These are phyloP conservation scores for Steinernema feltiae DNA, from an alignment of 1,140 invertebrate species.

Conservation along the genomic window DNA sequence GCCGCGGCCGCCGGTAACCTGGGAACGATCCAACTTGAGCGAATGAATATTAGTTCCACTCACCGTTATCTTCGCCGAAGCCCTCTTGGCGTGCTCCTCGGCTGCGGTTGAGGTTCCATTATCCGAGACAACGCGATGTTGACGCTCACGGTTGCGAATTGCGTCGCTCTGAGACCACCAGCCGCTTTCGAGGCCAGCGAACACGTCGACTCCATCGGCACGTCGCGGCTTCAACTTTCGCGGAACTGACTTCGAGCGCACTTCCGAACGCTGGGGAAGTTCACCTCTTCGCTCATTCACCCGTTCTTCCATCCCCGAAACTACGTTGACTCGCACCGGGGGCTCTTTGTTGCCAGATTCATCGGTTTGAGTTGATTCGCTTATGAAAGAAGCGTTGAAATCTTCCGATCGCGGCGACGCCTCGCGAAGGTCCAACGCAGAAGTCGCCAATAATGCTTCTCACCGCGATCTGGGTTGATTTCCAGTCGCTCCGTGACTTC, in stretches of 20 bases:
- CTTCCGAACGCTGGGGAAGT: not conserved
- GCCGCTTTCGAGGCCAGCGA: not conserved
- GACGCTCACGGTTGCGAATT: not conserved
- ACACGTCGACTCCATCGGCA: not conserved
- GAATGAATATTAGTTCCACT: too few species aligned
- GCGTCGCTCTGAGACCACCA: not conserved
- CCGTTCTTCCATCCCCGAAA: too few species aligned
- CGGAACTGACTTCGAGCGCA: not conserved
- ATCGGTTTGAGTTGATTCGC: not conserved
- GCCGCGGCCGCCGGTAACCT: too few species aligned
- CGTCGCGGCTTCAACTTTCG: not conserved
- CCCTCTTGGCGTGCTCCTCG: too few species aligned
- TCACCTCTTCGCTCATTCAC: too few species aligned
- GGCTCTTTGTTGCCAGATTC: not conserved
- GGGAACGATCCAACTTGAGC: too few species aligned
- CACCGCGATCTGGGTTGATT: not conserved
- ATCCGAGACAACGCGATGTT: not conserved
- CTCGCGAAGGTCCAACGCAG: not conserved
- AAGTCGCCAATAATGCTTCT: too few species aligned
- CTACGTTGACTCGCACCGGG: too few species aligned
- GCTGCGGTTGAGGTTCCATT: not conserved
- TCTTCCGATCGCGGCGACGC: not conserved
- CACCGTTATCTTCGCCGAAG: too few species aligned
- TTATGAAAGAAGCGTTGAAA: slow-evolving; percentile 1
- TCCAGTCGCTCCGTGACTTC: not conserved